These are phyloP conservation scores for Numida meleagris DNA, from an alignment of 2,113 vertebrate species.

Conservation along the genomic window DNA sequence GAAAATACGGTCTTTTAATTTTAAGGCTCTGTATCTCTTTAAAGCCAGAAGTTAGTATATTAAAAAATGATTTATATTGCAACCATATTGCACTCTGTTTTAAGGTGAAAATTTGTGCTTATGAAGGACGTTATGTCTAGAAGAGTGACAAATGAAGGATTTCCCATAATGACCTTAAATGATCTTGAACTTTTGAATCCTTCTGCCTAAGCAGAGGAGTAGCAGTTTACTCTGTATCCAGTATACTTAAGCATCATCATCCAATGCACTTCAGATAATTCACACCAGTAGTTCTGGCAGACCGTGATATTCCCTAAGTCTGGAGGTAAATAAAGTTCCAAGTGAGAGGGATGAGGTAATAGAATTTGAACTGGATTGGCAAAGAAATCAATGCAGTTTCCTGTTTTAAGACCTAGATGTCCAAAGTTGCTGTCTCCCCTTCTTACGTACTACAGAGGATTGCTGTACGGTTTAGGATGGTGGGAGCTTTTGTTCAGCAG, in stretches of 20 bases:
- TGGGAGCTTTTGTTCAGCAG: constrained; percentile 9
- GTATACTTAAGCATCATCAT: neutral
- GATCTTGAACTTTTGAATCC: neutral
- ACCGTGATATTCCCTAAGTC: neutral
- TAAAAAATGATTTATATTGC: neutral
- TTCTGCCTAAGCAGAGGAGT: neutral
- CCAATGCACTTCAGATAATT: neutral
- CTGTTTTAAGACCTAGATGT: neutral
- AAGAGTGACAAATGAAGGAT: neutral
- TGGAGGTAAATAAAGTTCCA: neutral
- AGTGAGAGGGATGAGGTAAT: neutral
- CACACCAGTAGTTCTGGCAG: neutral
- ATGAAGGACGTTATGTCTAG: neutral
- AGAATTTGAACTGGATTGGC: neutral
- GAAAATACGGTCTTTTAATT: neutral
- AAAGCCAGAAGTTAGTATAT: neutral
- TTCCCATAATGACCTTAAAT: neutral
- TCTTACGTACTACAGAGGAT: neutral
- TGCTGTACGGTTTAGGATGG: neutral
- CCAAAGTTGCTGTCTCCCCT: neutral
- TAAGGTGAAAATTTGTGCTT: neutral
- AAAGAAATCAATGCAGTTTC: neutral
- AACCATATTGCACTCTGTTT: neutral
- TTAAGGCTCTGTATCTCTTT: neutral
- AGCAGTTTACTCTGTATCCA: neutral